Evolutionary conservation across 2,797 vertebrate genomes (phyloP).

Genomic region (Bradypus variegatus): DNA sequence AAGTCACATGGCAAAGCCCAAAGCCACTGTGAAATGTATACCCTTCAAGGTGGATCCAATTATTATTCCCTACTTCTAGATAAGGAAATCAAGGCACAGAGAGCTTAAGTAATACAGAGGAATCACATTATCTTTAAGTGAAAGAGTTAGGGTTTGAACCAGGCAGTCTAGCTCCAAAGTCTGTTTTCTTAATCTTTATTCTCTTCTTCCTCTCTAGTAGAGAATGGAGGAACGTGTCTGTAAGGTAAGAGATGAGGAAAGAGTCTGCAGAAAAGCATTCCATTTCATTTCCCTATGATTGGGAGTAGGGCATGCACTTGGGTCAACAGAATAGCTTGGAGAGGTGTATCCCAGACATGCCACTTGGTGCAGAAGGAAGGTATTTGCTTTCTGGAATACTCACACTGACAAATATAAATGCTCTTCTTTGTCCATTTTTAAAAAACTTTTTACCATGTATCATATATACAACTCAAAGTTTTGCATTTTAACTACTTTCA

Average conservation of each 20-base stretch:
- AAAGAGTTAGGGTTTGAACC: background rate
- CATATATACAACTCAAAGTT: too few species aligned
- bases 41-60: background rate
- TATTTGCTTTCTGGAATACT: conserved; percentile 13
- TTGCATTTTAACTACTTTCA: too few species aligned
- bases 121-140: background rate
- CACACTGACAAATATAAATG: background rate
- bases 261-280: background rate
- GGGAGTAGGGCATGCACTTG: background rate
- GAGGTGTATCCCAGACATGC: background rate
- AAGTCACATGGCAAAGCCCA: background rate
- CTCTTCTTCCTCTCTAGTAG: background rate
- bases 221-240: background rate
- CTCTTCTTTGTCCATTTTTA: background rate
- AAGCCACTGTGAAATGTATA: background rate
- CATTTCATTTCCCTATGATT: background rate
- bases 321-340: background rate
- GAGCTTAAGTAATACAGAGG: background rate
- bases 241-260: background rate
- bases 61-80: background rate
- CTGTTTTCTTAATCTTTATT: background rate
- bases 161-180: background rate
- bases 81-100: background rate
- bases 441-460: too few species aligned
- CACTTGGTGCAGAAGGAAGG: background rate